Percentiles rank a stretch among this genome's conserved stretches.
Conservation (phyloP, 2,797 vertebrate species). For the Clarias platycephalus region DNA sequence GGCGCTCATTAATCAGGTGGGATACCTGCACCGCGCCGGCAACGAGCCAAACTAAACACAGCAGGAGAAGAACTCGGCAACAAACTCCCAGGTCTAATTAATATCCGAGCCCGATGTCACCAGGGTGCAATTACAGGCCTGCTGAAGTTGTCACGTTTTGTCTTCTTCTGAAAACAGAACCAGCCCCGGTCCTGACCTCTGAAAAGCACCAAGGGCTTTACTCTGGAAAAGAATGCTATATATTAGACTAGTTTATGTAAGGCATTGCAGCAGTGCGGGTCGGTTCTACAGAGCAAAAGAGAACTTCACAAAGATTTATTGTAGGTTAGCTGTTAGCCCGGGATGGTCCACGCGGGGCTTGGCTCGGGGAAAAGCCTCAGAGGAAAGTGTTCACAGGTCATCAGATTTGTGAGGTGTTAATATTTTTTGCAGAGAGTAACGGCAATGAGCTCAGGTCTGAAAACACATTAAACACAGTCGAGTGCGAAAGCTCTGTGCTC, state of each 20-base stretch:
- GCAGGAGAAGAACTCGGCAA: conserved; percentile 45
- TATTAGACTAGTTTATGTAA: conserved; percentile 2
- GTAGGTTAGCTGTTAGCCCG: not conserved
- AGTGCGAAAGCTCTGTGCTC: conserved; percentile 6
- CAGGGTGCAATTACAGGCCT: conserved; percentile 70
- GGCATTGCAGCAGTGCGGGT: not conserved
- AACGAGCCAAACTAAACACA: conserved; percentile 73
- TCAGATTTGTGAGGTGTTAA: conserved; percentile 43
- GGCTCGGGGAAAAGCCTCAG: conserved; percentile 15
- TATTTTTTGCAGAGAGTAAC: conserved; percentile 40
- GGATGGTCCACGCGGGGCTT: not conserved
- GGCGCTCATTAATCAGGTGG: conserved; percentile 78
- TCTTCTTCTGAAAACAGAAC: conserved; percentile 59
- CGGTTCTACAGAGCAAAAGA: not conserved
- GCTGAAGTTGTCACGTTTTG: conserved; percentile 71
- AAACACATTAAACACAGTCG: conserved; percentile 38
- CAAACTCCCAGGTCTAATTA: conserved; percentile 49
- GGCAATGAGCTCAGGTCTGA: conserved; percentile 38
- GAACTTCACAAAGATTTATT: conserved; percentile 28
- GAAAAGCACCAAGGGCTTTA: not conserved
- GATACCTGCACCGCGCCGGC: conserved; percentile 70
- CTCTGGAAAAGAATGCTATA: not conserved
- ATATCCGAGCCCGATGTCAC: conserved; percentile 53
- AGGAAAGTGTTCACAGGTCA: conserved; percentile 26
- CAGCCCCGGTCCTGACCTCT: conserved; percentile 42